Percentiles rank a stretch among this genome's conserved stretches.
These are phyloP conservation scores for Resseliella maxima DNA, from an alignment of 2,888 invertebrate species.

Conservation along the genomic window DNA sequence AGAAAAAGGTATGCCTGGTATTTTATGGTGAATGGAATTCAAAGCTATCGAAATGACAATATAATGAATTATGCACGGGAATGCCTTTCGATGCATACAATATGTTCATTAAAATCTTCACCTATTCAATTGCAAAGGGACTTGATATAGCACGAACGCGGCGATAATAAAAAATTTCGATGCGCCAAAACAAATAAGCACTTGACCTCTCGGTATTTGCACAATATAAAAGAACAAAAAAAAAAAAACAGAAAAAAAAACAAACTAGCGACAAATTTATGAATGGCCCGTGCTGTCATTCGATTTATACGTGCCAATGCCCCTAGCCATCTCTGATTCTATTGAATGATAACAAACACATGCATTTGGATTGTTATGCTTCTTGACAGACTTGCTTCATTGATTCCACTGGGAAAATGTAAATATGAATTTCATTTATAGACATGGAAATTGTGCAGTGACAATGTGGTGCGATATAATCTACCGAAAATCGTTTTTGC, in stretches of 20 bases:
- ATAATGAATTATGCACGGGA: neutral
- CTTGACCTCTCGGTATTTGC: neutral
- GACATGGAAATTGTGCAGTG: neutral
- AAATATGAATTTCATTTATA: neutral
- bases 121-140: neutral
- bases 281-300: neutral
- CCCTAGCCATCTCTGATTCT: neutral
- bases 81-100: neutral
- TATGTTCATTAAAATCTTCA: slow-evolving; percentile 16
- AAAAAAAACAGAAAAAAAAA: too few relatives aligned
- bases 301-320: neutral
- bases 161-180: neutral
- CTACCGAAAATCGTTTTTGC: neutral
- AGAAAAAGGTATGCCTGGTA: neutral
- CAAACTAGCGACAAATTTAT: neutral
- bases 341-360: slow-evolving; percentile 5
- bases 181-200: neutral
- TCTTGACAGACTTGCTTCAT: neutral
- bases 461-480: neutral
- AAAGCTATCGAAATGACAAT: slow-evolving; percentile 4
- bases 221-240: too few relatives aligned
- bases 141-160: neutral
- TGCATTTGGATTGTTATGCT: neutral
- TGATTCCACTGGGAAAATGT: neutral
- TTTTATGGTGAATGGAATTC: neutral